These are phyloP conservation scores for Odocoileus virginianus DNA, from an alignment of 2,113 vertebrate species.

Conservation along the genomic window DNA sequence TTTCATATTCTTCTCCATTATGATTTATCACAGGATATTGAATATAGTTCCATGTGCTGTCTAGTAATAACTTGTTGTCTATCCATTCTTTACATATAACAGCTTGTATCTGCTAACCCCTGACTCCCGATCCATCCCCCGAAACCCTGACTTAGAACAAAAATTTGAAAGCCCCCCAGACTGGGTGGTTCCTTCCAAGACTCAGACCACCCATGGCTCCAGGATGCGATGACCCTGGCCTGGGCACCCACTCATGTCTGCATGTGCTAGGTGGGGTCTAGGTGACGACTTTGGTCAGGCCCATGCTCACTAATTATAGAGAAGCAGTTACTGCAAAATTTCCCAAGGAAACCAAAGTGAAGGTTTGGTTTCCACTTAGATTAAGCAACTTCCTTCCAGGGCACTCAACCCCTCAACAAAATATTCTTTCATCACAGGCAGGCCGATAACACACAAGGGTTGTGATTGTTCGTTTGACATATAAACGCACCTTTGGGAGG, in stretches of 20 bases:
- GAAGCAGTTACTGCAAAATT: constrained; percentile 28
- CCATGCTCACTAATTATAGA: background rate
- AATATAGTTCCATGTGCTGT: background rate
- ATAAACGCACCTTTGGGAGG: background rate
- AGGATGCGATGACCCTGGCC: background rate
- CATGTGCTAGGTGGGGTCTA: background rate
- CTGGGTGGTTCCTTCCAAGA: background rate
- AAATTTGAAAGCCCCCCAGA: background rate
- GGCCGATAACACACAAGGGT: background rate
- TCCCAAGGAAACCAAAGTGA: constrained; percentile 42
- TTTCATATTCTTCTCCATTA: background rate
- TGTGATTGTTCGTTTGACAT: background rate
- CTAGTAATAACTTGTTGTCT: background rate
- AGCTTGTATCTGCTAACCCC: background rate
- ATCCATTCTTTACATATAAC: background rate
- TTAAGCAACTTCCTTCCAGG: constrained; percentile 56
- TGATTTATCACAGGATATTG: background rate
- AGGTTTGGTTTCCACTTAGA: constrained; percentile 43
- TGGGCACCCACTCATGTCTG: background rate
- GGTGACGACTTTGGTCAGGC: background rate
- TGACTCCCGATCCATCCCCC: background rate
- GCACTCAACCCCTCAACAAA: background rate
- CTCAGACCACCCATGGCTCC: fast-evolving
- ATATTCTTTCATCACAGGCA: background rate
- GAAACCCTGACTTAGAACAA: background rate